Base-by-base conservation (phyloP, 2,888 invertebrate species). In the Cheilosia grossa region DNA sequence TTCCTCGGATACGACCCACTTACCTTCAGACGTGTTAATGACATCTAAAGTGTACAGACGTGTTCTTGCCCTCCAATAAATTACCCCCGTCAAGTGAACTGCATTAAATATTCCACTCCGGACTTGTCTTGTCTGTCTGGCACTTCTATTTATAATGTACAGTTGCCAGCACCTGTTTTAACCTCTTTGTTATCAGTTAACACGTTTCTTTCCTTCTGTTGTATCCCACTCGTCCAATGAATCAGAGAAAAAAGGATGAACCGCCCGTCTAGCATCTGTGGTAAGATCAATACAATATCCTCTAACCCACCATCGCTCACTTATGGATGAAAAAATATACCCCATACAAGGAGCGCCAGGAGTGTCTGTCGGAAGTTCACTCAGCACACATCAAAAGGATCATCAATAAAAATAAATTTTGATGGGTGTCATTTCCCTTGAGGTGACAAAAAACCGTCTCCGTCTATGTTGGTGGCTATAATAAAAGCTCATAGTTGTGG, bases 331-430 rank as follows among this genome's bases (percentile, higher is more conserved):
- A 69, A 59, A 51, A 24, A 51, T 47, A 53, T 49, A 42, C 17
- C 59, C 44, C 33, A 30, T 33, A 70, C 64, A 59, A 58, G 53
- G 66, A 61, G 30, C 44, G 17, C 44, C 49, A 66, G 40, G 53
- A 66, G 59, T 42, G 42, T 21, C 51, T 17, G 70, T 75, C 66
- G 75, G 66, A 66, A 66, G 75, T 54, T 61, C 77, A 61, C 69
- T 63, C 54, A 61, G 69, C 69, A 24, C 83, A 85, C 83, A 85
- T 81, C 81, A 81, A 74, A 85, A 56, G 66, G 30, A 70, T 70
- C 47, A 54, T 49, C 61, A 74, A 30, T 17, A 44, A 24, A 51
- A 51, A 51, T 51, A 24, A 51, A 51, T 15, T 51, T 59, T 72
- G 58, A 63, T 63, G 49, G 66, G 54, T 59, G 73, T 54, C 37